phyloP scores from a whole-genome alignment of 2,113 vertebrate genomes.

The Eonycteris spelaea region DNA sequence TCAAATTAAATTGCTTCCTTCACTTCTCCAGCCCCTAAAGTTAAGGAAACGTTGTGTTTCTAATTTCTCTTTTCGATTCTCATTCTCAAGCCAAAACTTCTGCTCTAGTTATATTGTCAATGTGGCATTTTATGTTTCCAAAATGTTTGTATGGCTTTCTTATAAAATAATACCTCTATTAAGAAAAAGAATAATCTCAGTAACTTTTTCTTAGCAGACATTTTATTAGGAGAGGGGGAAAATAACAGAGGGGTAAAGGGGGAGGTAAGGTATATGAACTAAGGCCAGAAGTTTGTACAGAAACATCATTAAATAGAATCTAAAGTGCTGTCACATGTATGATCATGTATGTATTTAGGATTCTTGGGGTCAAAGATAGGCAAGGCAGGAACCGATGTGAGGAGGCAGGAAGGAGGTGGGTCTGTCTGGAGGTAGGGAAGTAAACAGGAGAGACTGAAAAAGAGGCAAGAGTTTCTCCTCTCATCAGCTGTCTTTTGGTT shows the following conservation, averaged over 20 bases:
- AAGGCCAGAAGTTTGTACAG: neutral
- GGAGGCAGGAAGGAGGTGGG: neutral
- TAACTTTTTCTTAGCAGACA: neutral
- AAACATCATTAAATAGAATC: neutral
- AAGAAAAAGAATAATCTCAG: neutral
- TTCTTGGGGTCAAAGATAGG: neutral
- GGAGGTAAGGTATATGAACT: neutral
- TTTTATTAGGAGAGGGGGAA: neutral
- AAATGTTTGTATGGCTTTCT: neutral
- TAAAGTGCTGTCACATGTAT: neutral
- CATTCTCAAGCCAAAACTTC: neutral
- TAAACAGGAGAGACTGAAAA: neutral
- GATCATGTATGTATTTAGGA: neutral
- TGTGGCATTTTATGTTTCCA: neutral
- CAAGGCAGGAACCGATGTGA: neutral
- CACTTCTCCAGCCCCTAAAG: neutral
- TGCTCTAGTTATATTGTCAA: neutral
- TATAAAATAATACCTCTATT: neutral
- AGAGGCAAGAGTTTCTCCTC: neutral
- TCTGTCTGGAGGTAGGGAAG: neutral
- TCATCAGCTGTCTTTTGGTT: fast-evolving
- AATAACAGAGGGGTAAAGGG: neutral
- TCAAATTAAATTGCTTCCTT: neutral
- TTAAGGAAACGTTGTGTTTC: neutral
- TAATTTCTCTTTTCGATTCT: neutral